Percentiles rank a stretch among this genome's conserved stretches.
Evolutionary conservation across 2,888 invertebrate genomes (phyloP).

Genomic region (Scaptomyza polygonia): DNA sequence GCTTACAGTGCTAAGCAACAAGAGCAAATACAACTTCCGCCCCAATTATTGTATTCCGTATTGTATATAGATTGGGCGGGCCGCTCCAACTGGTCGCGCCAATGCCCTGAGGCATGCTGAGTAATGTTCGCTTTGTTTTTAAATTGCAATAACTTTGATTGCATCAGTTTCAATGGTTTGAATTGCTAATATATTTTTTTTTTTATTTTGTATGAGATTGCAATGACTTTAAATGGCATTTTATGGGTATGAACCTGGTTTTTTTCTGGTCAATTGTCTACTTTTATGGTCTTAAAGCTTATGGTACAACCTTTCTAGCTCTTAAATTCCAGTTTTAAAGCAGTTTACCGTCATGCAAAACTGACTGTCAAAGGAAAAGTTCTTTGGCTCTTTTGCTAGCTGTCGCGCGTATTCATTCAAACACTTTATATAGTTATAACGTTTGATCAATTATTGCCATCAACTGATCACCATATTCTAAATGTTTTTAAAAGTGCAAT

Average conservation of each 20-base stretch:
- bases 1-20: constrained; percentile 20
- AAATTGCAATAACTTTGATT: constrained; percentile 54
- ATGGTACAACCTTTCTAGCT: too few relatives aligned
- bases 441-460: too few relatives aligned
- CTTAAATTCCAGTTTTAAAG: too few relatives aligned
- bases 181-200: constrained; percentile 45
- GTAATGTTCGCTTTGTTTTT: constrained; percentile 27
- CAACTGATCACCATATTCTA: too few relatives aligned
- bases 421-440: too few relatives aligned
- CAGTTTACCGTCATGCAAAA: neutral
- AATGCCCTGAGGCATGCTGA: constrained; percentile 24
- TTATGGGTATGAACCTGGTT: constrained; percentile 20
- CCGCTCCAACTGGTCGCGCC: constrained; percentile 19
- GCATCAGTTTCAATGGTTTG: constrained; percentile 44
- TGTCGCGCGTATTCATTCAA: neutral
- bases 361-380: neutral
- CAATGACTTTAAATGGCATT: constrained; percentile 20
- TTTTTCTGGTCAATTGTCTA: neutral
- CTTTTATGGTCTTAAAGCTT: neutral
- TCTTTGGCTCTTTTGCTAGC: neutral
- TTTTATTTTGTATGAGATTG: constrained; percentile 14
- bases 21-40: constrained; percentile 43
- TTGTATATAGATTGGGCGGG: constrained; percentile 43
- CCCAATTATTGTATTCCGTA: constrained; percentile 36
- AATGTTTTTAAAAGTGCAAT: too few relatives aligned